Conservation (phyloP, 2,888 invertebrate species). For the Hetaerina titia region DNA sequence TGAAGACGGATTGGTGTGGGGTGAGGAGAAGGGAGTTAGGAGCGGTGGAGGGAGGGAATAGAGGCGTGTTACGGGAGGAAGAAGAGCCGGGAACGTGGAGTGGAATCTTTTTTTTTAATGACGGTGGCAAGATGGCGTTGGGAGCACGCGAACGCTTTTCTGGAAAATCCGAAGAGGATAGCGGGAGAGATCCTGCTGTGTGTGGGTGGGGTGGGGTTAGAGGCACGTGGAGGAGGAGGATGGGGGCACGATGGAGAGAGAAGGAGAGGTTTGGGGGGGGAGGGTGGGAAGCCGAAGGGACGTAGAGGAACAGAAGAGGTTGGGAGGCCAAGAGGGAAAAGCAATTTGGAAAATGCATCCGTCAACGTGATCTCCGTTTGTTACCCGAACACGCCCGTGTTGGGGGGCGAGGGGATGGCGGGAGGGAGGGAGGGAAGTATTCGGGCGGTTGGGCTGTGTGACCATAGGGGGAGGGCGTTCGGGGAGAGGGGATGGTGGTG, state of each 20-base stretch:
- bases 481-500: not conserved
- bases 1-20: not conserved
- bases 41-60: not conserved
- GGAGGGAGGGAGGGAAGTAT: not conserved
- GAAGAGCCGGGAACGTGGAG: not conserved
- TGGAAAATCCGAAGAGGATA: not conserved
- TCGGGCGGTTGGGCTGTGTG: not conserved
- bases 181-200: not conserved
- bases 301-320: not conserved
- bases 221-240: not conserved
- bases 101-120: not conserved
- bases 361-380: conserved; percentile 45
- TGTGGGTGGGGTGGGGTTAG: not conserved
- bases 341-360: conserved; percentile 61
- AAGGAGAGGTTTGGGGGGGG: not conserved
- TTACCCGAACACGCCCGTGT: not conserved
- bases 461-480: too few relatives aligned
- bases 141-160: not conserved
- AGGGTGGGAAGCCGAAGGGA: not conserved
- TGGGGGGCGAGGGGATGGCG: not conserved
- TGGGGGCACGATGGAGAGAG: not conserved
- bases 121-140: conserved; percentile 23
- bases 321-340: conserved; percentile 42
- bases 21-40: not conserved
- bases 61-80: not conserved